Evolutionary conservation across 2,888 invertebrate genomes (phyloP).

Genomic region (Therioaphis trifolii): DNA sequence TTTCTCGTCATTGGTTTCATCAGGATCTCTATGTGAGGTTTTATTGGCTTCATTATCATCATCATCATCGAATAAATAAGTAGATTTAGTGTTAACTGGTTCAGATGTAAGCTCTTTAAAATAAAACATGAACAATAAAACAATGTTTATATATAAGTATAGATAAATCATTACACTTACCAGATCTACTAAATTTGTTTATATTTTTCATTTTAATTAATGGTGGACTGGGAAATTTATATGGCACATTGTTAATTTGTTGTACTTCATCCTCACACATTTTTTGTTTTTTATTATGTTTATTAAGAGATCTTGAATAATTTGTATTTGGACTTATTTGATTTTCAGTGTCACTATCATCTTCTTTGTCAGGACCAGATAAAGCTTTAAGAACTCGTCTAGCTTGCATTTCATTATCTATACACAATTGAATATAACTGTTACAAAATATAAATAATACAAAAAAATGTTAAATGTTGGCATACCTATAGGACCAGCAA

Average conservation of each 20-base stretch:
- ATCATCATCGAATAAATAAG: slow-evolving; percentile 1
- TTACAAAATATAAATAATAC: too few species aligned
- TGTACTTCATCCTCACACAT: not conserved
- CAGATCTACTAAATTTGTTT: not conserved
- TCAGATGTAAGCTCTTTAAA: not conserved
- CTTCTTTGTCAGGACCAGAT: not conserved
- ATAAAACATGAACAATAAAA: not conserved
- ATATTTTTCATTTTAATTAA: slow-evolving; percentile 2
- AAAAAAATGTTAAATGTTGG: not conserved
- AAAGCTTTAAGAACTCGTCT: slow-evolving; percentile 3
- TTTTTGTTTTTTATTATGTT: slow-evolving; percentile 9
- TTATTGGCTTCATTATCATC: too few species aligned
- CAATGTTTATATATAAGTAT: not conserved
- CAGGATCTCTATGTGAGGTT: too few species aligned
- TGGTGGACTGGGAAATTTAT: slow-evolving; percentile 3
- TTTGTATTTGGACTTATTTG: too few species aligned
- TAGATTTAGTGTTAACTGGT: not conserved
- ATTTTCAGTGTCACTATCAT: slow-evolving; percentile 5
- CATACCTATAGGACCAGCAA: slow-evolving; percentile 16
- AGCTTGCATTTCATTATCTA: slow-evolving; percentile 15
- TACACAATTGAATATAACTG: not conserved
- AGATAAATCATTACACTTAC: not conserved
- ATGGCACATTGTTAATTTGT: not conserved
- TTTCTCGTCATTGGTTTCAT: not conserved
- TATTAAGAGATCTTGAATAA: too few species aligned